Conservation (phyloP, 2,797 vertebrate species). For the Syngnathus rostellatus region DNA sequence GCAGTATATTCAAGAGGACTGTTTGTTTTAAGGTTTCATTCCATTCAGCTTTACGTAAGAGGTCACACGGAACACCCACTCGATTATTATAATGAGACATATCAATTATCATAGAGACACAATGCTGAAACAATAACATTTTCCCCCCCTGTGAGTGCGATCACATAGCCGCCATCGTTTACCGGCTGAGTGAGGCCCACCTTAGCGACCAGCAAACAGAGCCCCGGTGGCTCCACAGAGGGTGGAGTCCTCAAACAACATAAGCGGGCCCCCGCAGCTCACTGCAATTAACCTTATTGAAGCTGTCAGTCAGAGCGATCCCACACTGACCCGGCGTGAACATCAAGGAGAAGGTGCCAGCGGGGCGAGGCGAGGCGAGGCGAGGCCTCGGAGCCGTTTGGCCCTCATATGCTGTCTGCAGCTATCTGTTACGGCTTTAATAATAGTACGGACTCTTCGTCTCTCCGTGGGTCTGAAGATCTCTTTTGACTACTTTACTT, state of each 20-base stretch:
- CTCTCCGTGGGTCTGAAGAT: conserved; percentile 36
- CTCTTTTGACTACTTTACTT: conserved; percentile 46
- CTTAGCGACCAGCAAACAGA: conserved; percentile 32
- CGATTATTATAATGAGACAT: too few relatives aligned
- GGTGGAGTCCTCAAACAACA: conserved; percentile 64
- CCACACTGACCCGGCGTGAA: conserved; percentile 42
- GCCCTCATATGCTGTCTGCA: conserved; percentile 35
- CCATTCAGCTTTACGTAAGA: neutral
- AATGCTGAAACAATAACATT: neutral
- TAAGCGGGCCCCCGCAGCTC: conserved; percentile 59
- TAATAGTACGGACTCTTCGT: conserved; percentile 46
- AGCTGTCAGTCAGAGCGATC: conserved; percentile 65
- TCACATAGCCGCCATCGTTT: conserved; percentile 29
- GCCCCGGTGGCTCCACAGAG: conserved; percentile 61
- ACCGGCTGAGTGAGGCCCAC: conserved; percentile 53
- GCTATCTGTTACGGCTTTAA: conserved; percentile 59
- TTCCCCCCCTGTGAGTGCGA: neutral
- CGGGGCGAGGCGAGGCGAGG: conserved; percentile 5
- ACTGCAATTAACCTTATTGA: conserved; percentile 70
- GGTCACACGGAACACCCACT: neutral
- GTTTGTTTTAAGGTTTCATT: neutral
- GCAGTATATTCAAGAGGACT: neutral
- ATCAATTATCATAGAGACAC: neutral
- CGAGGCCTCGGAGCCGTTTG: conserved; percentile 30
- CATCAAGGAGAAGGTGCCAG: conserved; percentile 55